Evolutionary conservation across 2,797 vertebrate genomes (phyloP), one percentile per base, ranked within the genome.

Genomic region (Euphonia xanthogaster): DNA sequence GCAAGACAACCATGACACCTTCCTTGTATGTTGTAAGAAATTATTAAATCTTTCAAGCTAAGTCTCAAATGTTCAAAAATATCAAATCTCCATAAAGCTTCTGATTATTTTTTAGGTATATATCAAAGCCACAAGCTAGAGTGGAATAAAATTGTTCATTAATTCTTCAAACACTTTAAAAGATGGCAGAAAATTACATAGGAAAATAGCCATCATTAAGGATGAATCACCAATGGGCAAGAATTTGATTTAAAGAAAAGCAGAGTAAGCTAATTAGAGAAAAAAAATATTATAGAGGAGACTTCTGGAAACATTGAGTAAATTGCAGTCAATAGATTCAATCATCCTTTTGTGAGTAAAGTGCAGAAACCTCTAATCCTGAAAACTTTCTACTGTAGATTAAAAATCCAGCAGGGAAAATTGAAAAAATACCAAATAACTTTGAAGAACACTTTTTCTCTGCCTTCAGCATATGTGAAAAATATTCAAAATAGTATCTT

Each of bases 221-320:
- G 37, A 86, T 81, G 77, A 91, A 89, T 84, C 77, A 76, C 71
- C 87, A 92, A 89, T 66, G 18, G 63, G 7, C 12, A 85, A 81
- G 48, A 91, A 91, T 66, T 70, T 73, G 84, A 86, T 90, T 81
- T 80, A 78, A 84, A 84, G 76, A 94, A 94, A 76, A 93, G 71
- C 47, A 85, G 19, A 94, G 40, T 73, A 60, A 89, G 80, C 50
- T 82, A 88, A 88, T 81, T 66, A 79, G 31, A 74, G 68, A 17
- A 63, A 73, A 68, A 68, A 79, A 53, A 68, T 16, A 87, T 60
- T 73, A 63, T 18, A 53, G 53, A 86, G 42, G 24, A 81, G 57
- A 90, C 45, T 83, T 86, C 68, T 74, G 75, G 53, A 80, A 86
- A 90, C 40, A 47, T 1, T 37, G 54, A 30, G 44, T 68, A 84